Percentiles rank a stretch among this genome's conserved stretches.
Conservation (phyloP, 2,113 vertebrate species). For the Cynoglossus semilaevis region DNA sequence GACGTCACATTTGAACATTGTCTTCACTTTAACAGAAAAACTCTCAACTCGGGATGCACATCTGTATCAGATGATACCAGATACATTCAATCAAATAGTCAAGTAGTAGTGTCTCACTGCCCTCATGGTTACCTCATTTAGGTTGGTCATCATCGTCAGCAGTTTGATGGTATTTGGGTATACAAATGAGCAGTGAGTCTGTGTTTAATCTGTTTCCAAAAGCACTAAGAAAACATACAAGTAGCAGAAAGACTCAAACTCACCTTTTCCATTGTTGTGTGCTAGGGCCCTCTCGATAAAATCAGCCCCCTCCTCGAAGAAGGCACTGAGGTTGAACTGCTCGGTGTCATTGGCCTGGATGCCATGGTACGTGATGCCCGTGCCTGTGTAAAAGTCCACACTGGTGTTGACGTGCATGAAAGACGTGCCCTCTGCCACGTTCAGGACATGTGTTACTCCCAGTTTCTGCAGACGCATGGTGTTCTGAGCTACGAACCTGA, state of each 20-base stretch:
- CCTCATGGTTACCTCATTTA: too few relatives aligned
- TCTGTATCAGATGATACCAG: too few relatives aligned
- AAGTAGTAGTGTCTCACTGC: too few relatives aligned
- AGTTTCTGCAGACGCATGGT: slow-evolving; percentile 85
- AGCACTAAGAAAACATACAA: too few relatives aligned
- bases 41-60: too few relatives aligned
- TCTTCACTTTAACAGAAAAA: slow-evolving; percentile 10
- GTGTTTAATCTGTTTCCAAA: too few relatives aligned
- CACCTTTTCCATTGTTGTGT: slow-evolving; percentile 89
- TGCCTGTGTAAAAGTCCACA: slow-evolving; percentile 89
- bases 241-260: neutral
- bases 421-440: slow-evolving; percentile 93
- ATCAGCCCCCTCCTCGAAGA: slow-evolving; percentile 93
- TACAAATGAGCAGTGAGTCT: too few relatives aligned
- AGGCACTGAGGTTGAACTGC: slow-evolving; percentile 91
- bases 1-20: slow-evolving; percentile 3
- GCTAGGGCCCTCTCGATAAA: slow-evolving; percentile 93
- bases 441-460: slow-evolving; percentile 93
- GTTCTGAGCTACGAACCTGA: slow-evolving; percentile 93
- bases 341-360: slow-evolving; percentile 92
- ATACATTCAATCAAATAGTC: too few relatives aligned
- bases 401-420: slow-evolving; percentile 99
- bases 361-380: slow-evolving; percentile 91
- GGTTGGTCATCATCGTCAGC: too few relatives aligned
- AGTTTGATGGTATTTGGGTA: too few relatives aligned